Evolutionary conservation across 2,797 vertebrate genomes (phyloP).

Genomic region (Delichon dasypus): DNA sequence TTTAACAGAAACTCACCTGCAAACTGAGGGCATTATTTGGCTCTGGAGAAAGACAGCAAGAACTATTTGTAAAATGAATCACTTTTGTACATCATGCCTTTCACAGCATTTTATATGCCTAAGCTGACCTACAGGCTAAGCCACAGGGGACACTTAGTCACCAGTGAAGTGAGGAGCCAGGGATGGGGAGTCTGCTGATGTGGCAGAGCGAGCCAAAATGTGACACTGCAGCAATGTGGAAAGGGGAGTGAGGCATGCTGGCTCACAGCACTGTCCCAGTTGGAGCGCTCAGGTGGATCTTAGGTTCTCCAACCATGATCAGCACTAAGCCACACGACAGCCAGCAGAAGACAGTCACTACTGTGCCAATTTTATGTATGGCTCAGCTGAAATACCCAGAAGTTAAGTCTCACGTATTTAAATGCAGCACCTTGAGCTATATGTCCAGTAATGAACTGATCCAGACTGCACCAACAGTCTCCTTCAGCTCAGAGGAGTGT

Average conservation of each 20-base stretch:
- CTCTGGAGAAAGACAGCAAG: not conserved
- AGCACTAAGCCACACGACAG: not conserved
- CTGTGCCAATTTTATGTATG: not conserved
- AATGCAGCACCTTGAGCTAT: not conserved
- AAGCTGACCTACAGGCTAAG: not conserved
- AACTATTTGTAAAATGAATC: not conserved
- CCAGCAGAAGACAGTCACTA: not conserved
- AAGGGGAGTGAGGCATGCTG: not conserved
- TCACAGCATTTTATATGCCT: not conserved
- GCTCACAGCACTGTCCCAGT: not conserved
- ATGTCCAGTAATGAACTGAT: not conserved
- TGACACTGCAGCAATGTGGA: not conserved
- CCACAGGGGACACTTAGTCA: not conserved
- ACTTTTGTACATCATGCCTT: not conserved
- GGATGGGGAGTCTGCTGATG: not conserved
- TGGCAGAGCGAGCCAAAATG: not conserved
- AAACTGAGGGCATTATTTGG: not conserved
- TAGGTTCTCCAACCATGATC: rapidly evolving
- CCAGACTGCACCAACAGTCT: not conserved
- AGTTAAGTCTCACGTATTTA: not conserved
- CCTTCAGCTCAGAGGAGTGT: not conserved
- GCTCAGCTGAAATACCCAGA: not conserved
- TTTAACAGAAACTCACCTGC: not conserved
- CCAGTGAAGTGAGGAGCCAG: not conserved
- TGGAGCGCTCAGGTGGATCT: not conserved